Percentiles rank a stretch among this genome's conserved stretches.
Evolutionary conservation across 2,888 invertebrate genomes (phyloP).

Genomic region (Pachydiplax longipennis): DNA sequence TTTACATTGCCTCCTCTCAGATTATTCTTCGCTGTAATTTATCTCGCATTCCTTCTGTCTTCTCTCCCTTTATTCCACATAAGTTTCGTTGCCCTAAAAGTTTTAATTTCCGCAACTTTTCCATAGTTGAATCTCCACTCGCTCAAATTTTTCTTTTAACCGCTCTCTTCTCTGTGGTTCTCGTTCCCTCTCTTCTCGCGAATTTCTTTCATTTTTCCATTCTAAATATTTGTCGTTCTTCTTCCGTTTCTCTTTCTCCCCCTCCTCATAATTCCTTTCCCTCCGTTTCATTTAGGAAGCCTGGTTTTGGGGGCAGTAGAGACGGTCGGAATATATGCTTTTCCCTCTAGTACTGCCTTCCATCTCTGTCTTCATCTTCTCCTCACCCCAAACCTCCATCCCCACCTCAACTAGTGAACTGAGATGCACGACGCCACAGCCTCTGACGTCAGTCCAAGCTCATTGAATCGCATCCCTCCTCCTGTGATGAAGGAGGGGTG

Average conservation of each 20-base stretch:
- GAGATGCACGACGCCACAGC: constrained; percentile 24
- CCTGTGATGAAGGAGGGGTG: neutral
- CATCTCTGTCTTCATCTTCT: neutral
- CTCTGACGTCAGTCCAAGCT: constrained; percentile 33
- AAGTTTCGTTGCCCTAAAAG: too few species aligned
- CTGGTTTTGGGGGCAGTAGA: neutral
- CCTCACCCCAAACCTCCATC: neutral
- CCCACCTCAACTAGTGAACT: neutral
- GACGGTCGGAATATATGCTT: neutral
- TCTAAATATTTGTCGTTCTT: neutral
- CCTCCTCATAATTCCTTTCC: neutral
- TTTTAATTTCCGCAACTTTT: too few species aligned
- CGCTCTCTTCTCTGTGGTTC: too few species aligned
- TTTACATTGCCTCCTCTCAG: neutral
- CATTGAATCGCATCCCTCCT: constrained; percentile 21
- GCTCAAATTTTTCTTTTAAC: too few species aligned
- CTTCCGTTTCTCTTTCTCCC: neutral
- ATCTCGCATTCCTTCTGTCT: neutral
- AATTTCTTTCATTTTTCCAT: neutral
- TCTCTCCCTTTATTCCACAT: neutral
- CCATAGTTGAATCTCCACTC: too few species aligned
- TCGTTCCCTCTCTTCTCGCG: neutral
- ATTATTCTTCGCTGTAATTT: neutral
- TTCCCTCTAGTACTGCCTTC: neutral
- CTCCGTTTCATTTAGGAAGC: neutral